Conservation (phyloP, 2,888 invertebrate species). For the Dynastes maya region DNA sequence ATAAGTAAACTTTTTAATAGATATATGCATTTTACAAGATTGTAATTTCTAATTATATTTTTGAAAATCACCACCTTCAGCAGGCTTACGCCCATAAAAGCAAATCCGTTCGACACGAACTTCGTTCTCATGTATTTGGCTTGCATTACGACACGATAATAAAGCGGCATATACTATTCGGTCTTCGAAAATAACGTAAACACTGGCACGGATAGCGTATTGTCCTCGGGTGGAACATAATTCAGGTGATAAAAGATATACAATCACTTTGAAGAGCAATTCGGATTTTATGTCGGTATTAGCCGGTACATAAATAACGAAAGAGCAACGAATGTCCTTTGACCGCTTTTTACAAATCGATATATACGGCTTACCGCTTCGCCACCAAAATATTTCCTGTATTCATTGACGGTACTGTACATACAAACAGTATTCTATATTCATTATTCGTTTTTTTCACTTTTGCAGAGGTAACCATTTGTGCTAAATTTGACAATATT, state of each 20-base stretch:
- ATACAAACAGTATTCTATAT: too few relatives aligned
- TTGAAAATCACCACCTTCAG: too few relatives aligned
- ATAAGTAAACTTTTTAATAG: too few relatives aligned
- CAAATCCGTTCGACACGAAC: too few relatives aligned
- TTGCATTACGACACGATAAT: background rate
- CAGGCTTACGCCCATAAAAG: too few relatives aligned
- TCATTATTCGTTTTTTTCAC: too few relatives aligned
- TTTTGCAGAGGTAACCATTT: too few relatives aligned
- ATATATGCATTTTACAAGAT: too few relatives aligned
- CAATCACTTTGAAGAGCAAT: slow-evolving; percentile 27
- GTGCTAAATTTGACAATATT: too few relatives aligned
- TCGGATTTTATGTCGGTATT: slow-evolving; percentile 15
- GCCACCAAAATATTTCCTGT: background rate
- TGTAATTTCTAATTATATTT: too few relatives aligned
- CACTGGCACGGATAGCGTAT: background rate
- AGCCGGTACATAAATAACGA: slow-evolving; percentile 18
- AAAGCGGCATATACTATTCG: background rate
- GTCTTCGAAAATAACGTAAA: background rate
- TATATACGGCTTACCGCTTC: background rate
- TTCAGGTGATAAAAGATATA: slow-evolving; percentile 21
- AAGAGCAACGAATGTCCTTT: slow-evolving; percentile 1
- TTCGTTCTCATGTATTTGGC: too few relatives aligned
- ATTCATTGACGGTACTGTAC: background rate
- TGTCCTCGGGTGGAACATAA: background rate
- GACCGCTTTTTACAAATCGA: background rate